phyloP scores from a whole-genome alignment of 1,140 invertebrate species.

The Plutomurus gul region DNA sequence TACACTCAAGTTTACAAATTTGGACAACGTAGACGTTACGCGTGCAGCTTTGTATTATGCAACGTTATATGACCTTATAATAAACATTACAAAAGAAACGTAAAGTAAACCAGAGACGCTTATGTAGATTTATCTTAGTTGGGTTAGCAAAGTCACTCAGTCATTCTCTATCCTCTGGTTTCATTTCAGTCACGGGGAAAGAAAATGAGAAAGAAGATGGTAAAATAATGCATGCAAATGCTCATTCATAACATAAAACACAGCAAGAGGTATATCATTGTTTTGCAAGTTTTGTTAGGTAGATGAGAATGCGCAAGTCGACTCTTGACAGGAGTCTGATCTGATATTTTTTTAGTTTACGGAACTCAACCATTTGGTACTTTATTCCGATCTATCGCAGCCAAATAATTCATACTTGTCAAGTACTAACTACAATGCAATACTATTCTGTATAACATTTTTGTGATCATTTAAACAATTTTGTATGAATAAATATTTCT shows the following conservation, averaged over 20 bases:
- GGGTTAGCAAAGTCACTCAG: background rate
- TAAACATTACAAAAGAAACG: background rate
- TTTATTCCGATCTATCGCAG: too few relatives aligned
- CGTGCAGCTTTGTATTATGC: too few relatives aligned
- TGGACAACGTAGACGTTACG: too few relatives aligned
- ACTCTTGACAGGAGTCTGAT: too few relatives aligned
- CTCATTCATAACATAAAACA: background rate
- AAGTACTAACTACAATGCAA: too few relatives aligned
- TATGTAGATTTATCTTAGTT: conserved; percentile 22
- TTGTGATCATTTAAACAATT: too few relatives aligned
- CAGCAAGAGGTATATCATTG: background rate
- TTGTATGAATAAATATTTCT: too few relatives aligned
- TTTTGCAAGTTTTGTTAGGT: background rate
- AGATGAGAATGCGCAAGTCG: background rate
- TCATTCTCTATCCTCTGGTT: background rate
- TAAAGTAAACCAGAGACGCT: background rate
- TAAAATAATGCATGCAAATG: conserved; percentile 8
- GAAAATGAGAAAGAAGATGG: conserved; percentile 1
- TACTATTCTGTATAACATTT: too few relatives aligned
- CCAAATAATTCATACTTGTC: too few relatives aligned
- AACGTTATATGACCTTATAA: background rate
- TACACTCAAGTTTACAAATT: too few relatives aligned
- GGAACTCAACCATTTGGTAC: too few relatives aligned
- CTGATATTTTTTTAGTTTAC: too few relatives aligned
- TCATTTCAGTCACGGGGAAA: background rate